Percentiles rank a stretch among this genome's conserved stretches.
Conservation (phyloP, 30 jellyfish, hydroid and myxozoan species). For the Aurelia aurita complex sp. Pacific region DNA sequence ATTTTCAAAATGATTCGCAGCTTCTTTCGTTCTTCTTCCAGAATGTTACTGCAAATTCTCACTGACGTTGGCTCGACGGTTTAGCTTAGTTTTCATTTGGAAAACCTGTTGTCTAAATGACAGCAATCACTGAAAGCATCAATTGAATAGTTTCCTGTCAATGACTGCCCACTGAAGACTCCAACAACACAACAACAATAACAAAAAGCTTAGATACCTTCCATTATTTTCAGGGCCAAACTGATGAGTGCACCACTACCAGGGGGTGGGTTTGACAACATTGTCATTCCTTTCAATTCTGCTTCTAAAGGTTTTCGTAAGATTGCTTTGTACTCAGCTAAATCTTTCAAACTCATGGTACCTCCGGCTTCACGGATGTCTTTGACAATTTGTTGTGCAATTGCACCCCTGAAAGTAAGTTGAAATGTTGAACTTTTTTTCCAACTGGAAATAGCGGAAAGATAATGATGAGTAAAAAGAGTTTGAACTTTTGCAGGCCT, state of each 20-base stretch:
- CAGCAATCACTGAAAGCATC: too few species aligned
- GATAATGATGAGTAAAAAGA: background rate
- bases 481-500: background rate
- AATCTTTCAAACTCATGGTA: slow-evolving; percentile 83
- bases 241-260: slow-evolving; percentile 95
- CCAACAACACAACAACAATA: too few species aligned
- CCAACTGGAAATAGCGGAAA: background rate
- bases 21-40: too few species aligned
- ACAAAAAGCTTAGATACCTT: slow-evolving; percentile 25
- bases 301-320: slow-evolving; percentile 82
- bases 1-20: too few species aligned
- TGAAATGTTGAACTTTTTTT: too few species aligned
- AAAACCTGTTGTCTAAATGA: too few species aligned
- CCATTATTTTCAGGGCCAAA: slow-evolving; percentile 89
- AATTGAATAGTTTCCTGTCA: too few species aligned
- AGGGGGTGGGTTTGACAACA: slow-evolving; percentile 96
- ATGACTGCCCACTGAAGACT: too few species aligned
- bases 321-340: slow-evolving; percentile 81
- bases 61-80: too few species aligned
- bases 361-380: slow-evolving; percentile 99
- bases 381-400: slow-evolving; percentile 91
- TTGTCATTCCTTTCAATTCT: slow-evolving; percentile 67
- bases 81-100: too few species aligned
- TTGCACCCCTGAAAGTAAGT: slow-evolving; percentile 81
- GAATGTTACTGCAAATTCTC: too few species aligned